These are phyloP conservation scores for Aricia artaxerxes DNA, from an alignment of 2,888 invertebrate species.

Conservation along the genomic window DNA sequence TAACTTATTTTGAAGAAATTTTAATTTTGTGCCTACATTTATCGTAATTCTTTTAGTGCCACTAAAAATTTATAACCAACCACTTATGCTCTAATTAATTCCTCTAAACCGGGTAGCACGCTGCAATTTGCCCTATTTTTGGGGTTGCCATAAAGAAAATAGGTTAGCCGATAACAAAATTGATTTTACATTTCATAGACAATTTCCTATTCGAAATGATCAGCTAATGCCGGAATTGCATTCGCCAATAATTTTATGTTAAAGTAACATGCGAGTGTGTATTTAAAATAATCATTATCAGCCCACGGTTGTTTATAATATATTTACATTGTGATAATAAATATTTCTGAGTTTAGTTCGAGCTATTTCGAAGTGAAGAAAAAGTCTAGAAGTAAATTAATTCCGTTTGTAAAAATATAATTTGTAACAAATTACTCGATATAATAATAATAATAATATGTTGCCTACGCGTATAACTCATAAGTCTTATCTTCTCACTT, in stretches of 20 bases:
- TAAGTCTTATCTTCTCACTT: background rate
- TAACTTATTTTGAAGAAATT: too few species aligned
- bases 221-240: slow-evolving; percentile 19
- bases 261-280: slow-evolving; percentile 10
- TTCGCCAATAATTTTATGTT: slow-evolving; percentile 16
- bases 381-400: background rate
- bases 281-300: slow-evolving; percentile 15
- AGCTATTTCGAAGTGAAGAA: too few species aligned
- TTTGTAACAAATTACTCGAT: too few species aligned
- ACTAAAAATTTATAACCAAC: background rate
- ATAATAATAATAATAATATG: too few species aligned
- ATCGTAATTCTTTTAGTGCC: too few species aligned
- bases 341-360: too few species aligned
- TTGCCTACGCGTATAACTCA: too few species aligned
- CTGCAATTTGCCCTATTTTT: slow-evolving; percentile 27
- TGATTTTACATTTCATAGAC: slow-evolving; percentile 20
- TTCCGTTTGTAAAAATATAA: too few species aligned
- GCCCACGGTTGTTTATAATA: background rate
- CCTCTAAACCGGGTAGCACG: background rate
- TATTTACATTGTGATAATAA: background rate
- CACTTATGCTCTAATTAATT: background rate
- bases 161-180: slow-evolving; percentile 21
- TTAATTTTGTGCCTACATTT: too few species aligned
- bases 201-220: slow-evolving; percentile 12
- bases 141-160: slow-evolving; percentile 9